phyloP scores from a whole-genome alignment of 2,113 vertebrate genomes.

The Sceloporus tristichus region DNA sequence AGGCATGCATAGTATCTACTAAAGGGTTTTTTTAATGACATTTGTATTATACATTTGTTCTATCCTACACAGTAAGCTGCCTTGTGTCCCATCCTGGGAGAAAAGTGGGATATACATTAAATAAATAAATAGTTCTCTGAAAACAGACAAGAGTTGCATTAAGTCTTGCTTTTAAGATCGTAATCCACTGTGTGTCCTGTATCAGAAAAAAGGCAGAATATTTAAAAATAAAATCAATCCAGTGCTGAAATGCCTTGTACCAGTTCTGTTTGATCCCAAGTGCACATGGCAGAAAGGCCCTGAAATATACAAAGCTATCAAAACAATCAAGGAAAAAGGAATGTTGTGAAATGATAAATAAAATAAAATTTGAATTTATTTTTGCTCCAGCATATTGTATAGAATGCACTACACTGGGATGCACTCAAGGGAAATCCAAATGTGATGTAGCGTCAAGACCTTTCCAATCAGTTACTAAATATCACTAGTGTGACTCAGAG shows the following conservation, averaged over 20 bases:
- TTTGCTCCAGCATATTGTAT: constrained; percentile 22
- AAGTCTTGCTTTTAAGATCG: no score
- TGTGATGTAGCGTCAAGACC: neutral
- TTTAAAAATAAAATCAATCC: neutral
- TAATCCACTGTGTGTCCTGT: no score
- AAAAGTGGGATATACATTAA: neutral
- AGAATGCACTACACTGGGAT: neutral
- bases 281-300: neutral
- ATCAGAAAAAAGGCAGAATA: no score
- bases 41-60: no score
- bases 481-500: constrained; percentile 12
- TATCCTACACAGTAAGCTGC: no score
- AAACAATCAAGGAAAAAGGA: neutral
- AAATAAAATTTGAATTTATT: constrained; percentile 20
- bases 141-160: no score
- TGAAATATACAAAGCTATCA: neutral
- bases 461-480: constrained; percentile 54
- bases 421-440: constrained; percentile 15
- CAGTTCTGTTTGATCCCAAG: neutral
- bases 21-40: no score
- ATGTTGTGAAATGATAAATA: constrained; percentile 1
- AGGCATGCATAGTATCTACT: neutral
- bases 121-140: no score
- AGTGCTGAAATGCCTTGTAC: neutral
- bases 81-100: no score